Percentiles rank a stretch among this genome's conserved stretches.
Conservation (phyloP, 2,113 vertebrate genomes). For the Piaya cayana region DNA sequence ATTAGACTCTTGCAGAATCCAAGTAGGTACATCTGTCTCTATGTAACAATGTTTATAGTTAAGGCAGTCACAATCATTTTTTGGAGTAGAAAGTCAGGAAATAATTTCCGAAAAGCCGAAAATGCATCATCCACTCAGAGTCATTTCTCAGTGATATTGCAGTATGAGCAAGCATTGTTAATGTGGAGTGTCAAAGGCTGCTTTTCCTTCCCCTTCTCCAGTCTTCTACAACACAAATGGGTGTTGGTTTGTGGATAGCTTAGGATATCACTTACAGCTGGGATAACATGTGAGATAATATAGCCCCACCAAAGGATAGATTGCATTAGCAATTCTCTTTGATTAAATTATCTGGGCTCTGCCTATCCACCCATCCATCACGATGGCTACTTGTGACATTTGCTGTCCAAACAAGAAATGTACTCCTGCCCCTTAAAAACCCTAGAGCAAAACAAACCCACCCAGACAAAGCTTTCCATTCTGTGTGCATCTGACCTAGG, state of each 20-base stretch:
- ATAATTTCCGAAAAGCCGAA: slow-evolving; percentile 31
- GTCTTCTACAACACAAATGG: not conserved
- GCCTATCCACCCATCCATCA: not conserved
- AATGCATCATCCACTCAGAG: not conserved
- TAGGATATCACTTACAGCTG: not conserved
- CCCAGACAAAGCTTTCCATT: not conserved
- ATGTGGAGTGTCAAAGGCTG: not conserved
- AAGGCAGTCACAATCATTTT: not conserved
- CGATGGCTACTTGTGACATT: not conserved
- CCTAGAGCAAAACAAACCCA: not conserved
- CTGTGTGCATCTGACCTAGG: not conserved
- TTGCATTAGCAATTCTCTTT: not conserved
- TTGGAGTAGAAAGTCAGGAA: slow-evolving; percentile 39
- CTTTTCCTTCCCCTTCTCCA: not conserved
- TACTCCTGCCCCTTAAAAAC: not conserved
- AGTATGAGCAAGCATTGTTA: not conserved
- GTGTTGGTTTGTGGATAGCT: not conserved
- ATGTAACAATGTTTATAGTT: slow-evolving; percentile 43
- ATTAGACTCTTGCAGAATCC: slow-evolving; percentile 1
- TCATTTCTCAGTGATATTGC: not conserved
- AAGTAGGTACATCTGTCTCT: slow-evolving; percentile 49
- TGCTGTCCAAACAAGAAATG: not conserved
- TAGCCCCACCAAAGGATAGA: not conserved
- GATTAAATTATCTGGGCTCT: not conserved
- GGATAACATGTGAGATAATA: not conserved